phyloP scores from a whole-genome alignment of 2,113 vertebrate genomes.

The Edolisoma coerulescens region DNA sequence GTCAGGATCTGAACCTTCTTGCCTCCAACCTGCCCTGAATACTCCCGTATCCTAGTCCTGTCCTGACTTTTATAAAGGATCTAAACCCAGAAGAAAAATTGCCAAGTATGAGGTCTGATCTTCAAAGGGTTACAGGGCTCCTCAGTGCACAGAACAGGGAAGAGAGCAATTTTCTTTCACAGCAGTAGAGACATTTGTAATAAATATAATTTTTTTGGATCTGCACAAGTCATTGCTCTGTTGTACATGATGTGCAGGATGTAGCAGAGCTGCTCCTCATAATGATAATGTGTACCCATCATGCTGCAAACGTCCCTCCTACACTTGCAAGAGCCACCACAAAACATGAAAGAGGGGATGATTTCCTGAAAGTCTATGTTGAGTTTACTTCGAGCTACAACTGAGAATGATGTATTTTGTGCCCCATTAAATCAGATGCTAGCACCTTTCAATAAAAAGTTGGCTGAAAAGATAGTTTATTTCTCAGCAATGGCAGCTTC shows the following conservation, averaged over 20 bases:
- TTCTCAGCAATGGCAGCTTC: not conserved
- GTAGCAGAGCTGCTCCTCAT: not conserved
- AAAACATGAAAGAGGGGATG: not conserved
- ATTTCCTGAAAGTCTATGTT: not conserved
- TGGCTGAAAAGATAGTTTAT: not conserved
- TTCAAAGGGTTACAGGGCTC: not conserved
- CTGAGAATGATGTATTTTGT: not conserved
- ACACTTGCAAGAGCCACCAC: not conserved
- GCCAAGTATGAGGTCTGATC: not conserved
- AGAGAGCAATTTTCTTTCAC: not conserved
- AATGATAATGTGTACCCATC: not conserved
- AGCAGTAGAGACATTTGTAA: not conserved
- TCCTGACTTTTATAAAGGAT: not conserved
- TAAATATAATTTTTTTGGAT: not conserved
- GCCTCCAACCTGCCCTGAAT: not conserved
- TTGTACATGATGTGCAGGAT: not conserved
- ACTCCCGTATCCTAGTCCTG: not conserved
- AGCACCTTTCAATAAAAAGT: not conserved
- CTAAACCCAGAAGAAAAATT: not conserved
- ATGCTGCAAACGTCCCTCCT: not conserved
- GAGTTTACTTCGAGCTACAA: not conserved
- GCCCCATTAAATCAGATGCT: not conserved
- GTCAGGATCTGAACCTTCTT: not conserved
- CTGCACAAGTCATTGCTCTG: not conserved
- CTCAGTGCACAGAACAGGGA: not conserved